Percentiles rank a stretch among this genome's conserved stretches.
Conservation (phyloP, 2,797 vertebrate genomes). For the Diceros bicornis region DNA sequence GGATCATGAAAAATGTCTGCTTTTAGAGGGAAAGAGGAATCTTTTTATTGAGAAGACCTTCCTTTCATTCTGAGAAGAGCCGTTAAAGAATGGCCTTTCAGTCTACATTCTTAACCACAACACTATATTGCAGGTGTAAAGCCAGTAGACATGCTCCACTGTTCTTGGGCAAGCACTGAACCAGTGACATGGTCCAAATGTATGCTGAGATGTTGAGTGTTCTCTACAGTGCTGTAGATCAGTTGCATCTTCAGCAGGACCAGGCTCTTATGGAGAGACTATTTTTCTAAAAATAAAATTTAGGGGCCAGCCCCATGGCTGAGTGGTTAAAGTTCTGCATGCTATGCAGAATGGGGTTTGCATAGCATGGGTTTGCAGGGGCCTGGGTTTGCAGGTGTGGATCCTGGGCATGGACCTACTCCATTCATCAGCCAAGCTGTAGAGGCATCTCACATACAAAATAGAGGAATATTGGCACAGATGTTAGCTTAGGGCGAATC, state of each 20-base stretch:
- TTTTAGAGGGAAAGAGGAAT: background rate
- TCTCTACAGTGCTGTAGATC: background rate
- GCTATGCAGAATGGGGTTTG: too few relatives aligned
- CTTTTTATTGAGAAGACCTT: background rate
- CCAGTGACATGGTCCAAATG: background rate
- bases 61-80: background rate
- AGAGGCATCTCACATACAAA: too few relatives aligned
- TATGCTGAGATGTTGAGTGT: background rate
- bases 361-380: too few relatives aligned
- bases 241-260: background rate
- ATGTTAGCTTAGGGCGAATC: too few relatives aligned
- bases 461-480: too few relatives aligned
- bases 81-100: background rate
- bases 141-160: background rate
- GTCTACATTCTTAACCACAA: background rate
- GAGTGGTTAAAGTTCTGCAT: too few relatives aligned
- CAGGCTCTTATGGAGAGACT: background rate
- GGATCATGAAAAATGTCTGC: background rate
- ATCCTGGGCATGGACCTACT: too few relatives aligned
- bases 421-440: too few relatives aligned
- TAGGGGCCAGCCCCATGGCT: too few relatives aligned
- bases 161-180: background rate
- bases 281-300: slow-evolving; percentile 27
- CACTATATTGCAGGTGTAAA: background rate
- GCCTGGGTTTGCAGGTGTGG: too few relatives aligned